Conservation (phyloP, 2,113 vertebrate species). For the Caranx melampygus region DNA sequence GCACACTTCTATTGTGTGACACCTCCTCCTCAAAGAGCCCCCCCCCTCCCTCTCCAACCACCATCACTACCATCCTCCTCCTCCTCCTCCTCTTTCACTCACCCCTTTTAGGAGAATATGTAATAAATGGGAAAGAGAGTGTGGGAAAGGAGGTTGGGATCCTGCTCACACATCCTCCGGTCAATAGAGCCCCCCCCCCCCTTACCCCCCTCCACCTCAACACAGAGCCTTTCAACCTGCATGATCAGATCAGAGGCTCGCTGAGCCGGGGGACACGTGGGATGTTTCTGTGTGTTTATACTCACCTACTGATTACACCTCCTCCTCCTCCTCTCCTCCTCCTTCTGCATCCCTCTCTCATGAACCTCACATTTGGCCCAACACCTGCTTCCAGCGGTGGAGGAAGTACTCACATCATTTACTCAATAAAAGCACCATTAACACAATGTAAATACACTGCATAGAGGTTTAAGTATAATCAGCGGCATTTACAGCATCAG, state of each 20-base stretch:
- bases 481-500: too few species aligned
- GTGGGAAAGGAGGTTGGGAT: slow-evolving; percentile 77
- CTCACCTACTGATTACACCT: slow-evolving; percentile 24
- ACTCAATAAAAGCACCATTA: too few species aligned
- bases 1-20: slow-evolving; percentile 79
- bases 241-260: slow-evolving; percentile 61
- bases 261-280: slow-evolving; percentile 60
- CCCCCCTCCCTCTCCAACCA: neutral
- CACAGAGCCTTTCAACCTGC: slow-evolving; percentile 53
- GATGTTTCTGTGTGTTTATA: slow-evolving; percentile 24
- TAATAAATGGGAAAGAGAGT: slow-evolving; percentile 75
- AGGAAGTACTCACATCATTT: too few species aligned
- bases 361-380: too few species aligned
- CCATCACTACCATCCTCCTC: neutral
- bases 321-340: neutral
- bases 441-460: too few species aligned
- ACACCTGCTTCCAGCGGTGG: too few species aligned
- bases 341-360: too few species aligned
- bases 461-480: too few species aligned
- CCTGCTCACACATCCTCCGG: slow-evolving; percentile 74
- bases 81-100: slow-evolving; percentile 25
- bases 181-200: slow-evolving; percentile 60
- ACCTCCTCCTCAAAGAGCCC: slow-evolving; percentile 13
- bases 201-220: neutral
- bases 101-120: slow-evolving; percentile 47